Base-by-base conservation (phyloP, 2,113 vertebrate genomes). In the Carassius carassius region DNA sequence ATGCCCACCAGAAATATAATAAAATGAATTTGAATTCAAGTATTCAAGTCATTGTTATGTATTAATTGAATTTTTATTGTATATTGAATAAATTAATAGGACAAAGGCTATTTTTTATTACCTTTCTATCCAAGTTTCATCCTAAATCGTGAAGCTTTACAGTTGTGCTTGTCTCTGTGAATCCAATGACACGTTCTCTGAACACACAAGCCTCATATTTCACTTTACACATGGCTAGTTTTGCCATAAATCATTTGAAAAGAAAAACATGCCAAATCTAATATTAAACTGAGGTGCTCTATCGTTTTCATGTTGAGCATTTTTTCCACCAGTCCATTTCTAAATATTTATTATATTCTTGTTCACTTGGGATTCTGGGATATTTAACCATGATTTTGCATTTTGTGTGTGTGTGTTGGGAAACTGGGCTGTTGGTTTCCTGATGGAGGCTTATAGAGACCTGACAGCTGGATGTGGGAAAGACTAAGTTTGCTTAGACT, bases 241-340 rank as follows among this genome's bases (percentile, higher is more conserved):
- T 89, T 74, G 82, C 88, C 91, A 94, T 94, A 91, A 92, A 93
- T 94, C 92, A 93, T 86, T 85, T 76, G 3, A 44, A 78, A 92
- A 91, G 90, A 88, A 92, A 92, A 94, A 93, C 90, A 92, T 91
- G 92, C 92, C 93, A 92, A 63, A 63, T 87, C 86, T 88, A 88
- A 92, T 92, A 90, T 89, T 82, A 83, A 78, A 58, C 51, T 76
- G 72, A 91, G 77, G 82, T 90, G 89, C 90, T 91, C 87, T 88
- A 84, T 84, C 75, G 70, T 49, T 65, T 81, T 56, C 44, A 81
- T 29, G 62, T 69, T 78, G 73, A 63, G 60, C 63, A 69, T 81
- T 83, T 88, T 87, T 86, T 82, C 41, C 65, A 82, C 25, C 81
- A 49, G 73, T 82, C 84, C 23, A 63, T 77, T 78, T 82, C 78